phyloP scores from a whole-genome alignment of 2,797 vertebrate genomes.

The Pelodytes ibericus region DNA sequence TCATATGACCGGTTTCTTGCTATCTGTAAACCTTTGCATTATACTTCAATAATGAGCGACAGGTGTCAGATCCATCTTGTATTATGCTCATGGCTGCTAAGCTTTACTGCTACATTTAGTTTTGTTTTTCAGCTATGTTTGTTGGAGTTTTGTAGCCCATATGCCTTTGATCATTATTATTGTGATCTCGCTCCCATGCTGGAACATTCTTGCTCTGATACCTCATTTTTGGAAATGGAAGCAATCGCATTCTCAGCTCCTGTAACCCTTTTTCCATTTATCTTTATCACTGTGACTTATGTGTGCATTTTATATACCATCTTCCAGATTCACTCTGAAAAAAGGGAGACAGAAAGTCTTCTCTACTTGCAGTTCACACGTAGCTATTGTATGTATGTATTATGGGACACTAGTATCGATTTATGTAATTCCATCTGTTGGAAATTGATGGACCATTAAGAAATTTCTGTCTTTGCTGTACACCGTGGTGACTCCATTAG shows the following conservation, averaged over 20 bases:
- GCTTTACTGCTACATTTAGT: not conserved
- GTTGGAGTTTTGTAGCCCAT: not conserved
- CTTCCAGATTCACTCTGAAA: not conserved
- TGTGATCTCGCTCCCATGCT: conserved; percentile 16
- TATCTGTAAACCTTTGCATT: conserved; percentile 4
- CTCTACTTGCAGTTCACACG: conserved; percentile 50
- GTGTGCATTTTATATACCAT: not conserved
- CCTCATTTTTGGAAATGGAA: not conserved
- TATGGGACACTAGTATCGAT: conserved; percentile 46
- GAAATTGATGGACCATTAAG: conserved; percentile 13
- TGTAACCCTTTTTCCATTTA: conserved; percentile 2
- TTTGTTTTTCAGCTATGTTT: not conserved
- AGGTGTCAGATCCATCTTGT: not conserved
- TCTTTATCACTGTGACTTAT: conserved; percentile 2
- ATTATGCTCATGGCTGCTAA: not conserved
- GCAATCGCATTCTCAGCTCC: not conserved
- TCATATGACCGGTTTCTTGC: conserved; percentile 8
- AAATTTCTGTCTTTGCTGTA: conserved; percentile 42
- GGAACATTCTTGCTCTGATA: not conserved
- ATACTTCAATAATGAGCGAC: not conserved
- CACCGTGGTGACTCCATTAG: conserved; percentile 51
- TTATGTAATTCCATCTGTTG: conserved; percentile 36
- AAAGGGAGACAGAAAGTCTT: conserved; percentile 46
- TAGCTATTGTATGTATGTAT: conserved; percentile 39
- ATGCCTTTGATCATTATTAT: conserved; percentile 5